Conservation (phyloP, 2,797 vertebrate genomes). For the Iguana delicatissima region DNA sequence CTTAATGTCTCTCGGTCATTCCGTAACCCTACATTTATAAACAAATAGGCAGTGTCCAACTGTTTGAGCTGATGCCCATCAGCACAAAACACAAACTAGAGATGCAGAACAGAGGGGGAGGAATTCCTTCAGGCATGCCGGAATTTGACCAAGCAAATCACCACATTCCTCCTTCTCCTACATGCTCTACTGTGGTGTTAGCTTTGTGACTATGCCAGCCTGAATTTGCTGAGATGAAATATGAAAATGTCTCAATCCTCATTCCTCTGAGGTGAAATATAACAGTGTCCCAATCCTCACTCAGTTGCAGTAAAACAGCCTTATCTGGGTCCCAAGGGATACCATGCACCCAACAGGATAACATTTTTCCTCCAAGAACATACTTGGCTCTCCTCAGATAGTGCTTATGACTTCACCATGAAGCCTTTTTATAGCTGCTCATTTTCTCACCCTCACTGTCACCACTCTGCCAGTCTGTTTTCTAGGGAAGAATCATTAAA, state of each 20-base stretch:
- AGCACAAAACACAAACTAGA: background rate
- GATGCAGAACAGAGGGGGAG: background rate
- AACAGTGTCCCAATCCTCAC: constrained; percentile 32
- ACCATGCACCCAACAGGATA: background rate
- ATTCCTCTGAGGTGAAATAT: constrained; percentile 47
- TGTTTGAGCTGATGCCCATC: background rate
- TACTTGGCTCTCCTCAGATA: fast-evolving
- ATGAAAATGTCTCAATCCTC: constrained; percentile 32
- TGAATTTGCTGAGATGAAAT: constrained; percentile 44
- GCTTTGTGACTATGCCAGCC: constrained; percentile 52
- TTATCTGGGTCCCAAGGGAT: constrained; percentile 30
- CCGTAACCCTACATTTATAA: background rate
- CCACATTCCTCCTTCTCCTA: background rate
- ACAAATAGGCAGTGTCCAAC: background rate
- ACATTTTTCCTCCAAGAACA: background rate
- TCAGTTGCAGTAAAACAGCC: constrained; percentile 21
- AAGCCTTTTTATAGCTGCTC: background rate
- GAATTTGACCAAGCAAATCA: background rate
- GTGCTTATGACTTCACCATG: background rate
- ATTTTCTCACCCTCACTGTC: background rate
- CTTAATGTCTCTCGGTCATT: background rate
- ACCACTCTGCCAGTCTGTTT: background rate
- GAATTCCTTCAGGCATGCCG: background rate
- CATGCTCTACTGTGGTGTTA: background rate
- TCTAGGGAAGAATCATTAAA: background rate